Conservation (phyloP, 2,797 vertebrate genomes). For the Jordanella pulchra region DNA sequence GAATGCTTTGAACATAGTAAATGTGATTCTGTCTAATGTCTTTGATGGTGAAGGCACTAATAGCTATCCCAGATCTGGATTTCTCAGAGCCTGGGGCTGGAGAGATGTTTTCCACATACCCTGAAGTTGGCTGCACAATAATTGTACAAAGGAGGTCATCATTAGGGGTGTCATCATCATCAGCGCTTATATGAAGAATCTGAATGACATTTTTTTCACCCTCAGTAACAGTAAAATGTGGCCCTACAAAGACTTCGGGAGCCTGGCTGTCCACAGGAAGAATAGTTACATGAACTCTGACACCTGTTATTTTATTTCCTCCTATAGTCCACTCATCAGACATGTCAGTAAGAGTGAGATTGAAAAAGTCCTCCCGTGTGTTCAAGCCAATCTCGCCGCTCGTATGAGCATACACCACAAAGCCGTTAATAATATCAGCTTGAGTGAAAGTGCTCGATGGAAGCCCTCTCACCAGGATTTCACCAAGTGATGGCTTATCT, state of each 20-base stretch:
- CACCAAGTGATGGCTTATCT: slow-evolving; percentile 84
- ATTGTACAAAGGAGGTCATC: slow-evolving; percentile 95
- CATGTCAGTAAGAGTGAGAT: slow-evolving; percentile 90
- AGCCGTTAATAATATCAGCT: slow-evolving; percentile 90
- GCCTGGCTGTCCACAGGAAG: slow-evolving; percentile 93
- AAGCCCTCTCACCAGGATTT: slow-evolving; percentile 87
- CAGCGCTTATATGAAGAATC: slow-evolving; percentile 82
- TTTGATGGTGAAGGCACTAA: slow-evolving; percentile 95
- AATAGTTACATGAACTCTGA: slow-evolving; percentile 92
- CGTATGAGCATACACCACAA: slow-evolving; percentile 89
- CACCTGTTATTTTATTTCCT: slow-evolving; percentile 85
- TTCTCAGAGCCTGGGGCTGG: slow-evolving; percentile 96
- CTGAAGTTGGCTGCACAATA: slow-evolving; percentile 89
- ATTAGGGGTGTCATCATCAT: slow-evolving; percentile 86
- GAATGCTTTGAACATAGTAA: slow-evolving; percentile 96
- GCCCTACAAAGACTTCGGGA: slow-evolving; percentile 86
- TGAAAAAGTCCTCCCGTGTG: slow-evolving; percentile 89
- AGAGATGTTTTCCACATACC: slow-evolving; percentile 95
- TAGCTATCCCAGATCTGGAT: slow-evolving; percentile 89
- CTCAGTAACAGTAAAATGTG: slow-evolving; percentile 85
- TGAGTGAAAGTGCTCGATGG: slow-evolving; percentile 88
- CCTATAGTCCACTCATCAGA: slow-evolving; percentile 92
- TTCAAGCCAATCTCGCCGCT: slow-evolving; percentile 89
- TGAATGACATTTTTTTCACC: slow-evolving; percentile 87
- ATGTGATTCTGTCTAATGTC: slow-evolving; percentile 90